Percentiles rank a stretch among this genome's conserved stretches.
Conservation (phyloP, 1,140 invertebrate genomes). For the Zaprionus vittiger region DNA sequence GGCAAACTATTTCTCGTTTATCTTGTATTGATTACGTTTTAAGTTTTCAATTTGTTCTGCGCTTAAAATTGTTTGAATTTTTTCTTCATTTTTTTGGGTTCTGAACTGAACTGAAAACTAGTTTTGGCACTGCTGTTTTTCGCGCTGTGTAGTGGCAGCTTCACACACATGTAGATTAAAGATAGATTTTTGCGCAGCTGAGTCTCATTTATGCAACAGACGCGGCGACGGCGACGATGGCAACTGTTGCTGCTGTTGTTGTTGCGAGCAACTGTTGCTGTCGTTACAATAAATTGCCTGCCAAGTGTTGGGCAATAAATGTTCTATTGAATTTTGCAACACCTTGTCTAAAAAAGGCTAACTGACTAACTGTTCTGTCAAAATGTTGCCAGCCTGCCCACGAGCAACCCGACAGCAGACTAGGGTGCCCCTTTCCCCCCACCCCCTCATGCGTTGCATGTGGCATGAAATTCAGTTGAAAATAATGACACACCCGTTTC, state of each 20-base stretch:
- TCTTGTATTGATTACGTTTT: not conserved
- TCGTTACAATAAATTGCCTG: constrained; percentile 65
- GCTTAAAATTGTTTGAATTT: not conserved
- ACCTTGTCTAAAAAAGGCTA: constrained; percentile 66
- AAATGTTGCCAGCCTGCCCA: constrained; percentile 72
- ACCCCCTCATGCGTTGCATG: not conserved
- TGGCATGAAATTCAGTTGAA: constrained; percentile 69
- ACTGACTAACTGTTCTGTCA: constrained; percentile 79
- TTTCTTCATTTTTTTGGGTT: not conserved
- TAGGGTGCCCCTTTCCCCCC: constrained; percentile 8
- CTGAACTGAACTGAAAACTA: not conserved
- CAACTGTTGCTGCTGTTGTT: not conserved
- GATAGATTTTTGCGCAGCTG: constrained; percentile 14
- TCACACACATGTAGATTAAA: constrained; percentile 34
- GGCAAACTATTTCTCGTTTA: not conserved
- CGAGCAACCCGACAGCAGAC: constrained; percentile 10
- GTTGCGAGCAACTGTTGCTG: constrained; percentile 7
- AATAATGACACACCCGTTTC: constrained; percentile 81
- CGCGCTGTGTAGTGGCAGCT: constrained; percentile 2
- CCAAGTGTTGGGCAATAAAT: constrained; percentile 73
- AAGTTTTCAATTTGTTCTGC: not conserved
- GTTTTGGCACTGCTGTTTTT: not conserved
- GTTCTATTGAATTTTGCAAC: constrained; percentile 80
- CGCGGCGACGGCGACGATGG: not conserved
- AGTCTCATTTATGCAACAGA: constrained; percentile 70